Conservation (phyloP, 30 jellyfish, hydroid and myxozoan species). For the Aurelia sp. region DNA sequence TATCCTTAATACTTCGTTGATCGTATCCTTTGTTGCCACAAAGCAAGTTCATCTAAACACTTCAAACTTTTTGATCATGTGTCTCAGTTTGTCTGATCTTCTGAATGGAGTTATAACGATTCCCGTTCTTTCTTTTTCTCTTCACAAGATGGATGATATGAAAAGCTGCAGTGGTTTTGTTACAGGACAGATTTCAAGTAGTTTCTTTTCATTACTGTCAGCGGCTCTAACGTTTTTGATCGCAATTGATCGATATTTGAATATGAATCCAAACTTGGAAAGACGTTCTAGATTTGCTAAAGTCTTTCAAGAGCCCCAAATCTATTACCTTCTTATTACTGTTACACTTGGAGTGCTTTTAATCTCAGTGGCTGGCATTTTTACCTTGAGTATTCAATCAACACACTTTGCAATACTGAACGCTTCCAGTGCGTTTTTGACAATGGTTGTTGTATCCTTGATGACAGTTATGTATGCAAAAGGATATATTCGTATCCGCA, state of each 20-base stretch:
- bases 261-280: constrained; percentile 8
- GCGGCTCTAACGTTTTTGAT: not conserved
- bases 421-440: not conserved
- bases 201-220: not conserved
- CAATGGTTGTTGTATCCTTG: not conserved
- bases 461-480: not conserved
- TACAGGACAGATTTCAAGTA: not conserved
- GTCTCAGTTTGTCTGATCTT: not conserved
- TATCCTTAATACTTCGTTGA: not conserved
- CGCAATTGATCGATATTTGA: constrained; percentile 4
- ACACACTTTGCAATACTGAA: not conserved
- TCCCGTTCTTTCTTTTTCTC: not conserved
- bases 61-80: not conserved
- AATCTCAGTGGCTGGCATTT: not conserved
- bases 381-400: not conserved
- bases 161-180: not conserved
- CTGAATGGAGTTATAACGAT: not conserved
- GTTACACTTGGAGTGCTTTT: not conserved
- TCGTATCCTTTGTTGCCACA: constrained; percentile 10
- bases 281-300: not conserved
- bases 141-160: not conserved
- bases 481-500: not conserved
- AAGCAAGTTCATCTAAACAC: not conserved
- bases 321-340: not conserved
- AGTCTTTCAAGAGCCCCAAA: not conserved